Base-by-base conservation (phyloP, 2,113 vertebrate genomes). In the Stomatorhinus ivindoensis region DNA sequence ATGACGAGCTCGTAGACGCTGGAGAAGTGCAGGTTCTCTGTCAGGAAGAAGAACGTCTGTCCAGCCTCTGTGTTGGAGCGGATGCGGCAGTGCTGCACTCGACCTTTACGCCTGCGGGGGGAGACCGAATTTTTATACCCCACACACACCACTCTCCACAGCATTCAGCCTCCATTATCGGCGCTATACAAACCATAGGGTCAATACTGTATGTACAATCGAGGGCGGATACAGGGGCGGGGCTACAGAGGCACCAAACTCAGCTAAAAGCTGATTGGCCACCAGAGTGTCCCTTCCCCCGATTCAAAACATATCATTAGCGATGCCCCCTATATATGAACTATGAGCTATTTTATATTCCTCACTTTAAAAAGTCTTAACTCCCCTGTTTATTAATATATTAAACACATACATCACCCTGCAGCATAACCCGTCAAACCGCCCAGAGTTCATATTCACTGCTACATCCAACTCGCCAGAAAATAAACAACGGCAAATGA, bases 1-100 rank as follows among this genome's bases (percentile, higher is more conserved):
- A 97, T 96, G 90, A 99, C 95, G 89, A 99, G 96, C 9, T 94
- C 92, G 6, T 96, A 98, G 91, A 99, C 95, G 91, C 94, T 98
- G 93, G 94, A 93, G 90, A 99, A 99, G 91, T 94, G 96, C 88
- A 99, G 94, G 94, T 98, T 97, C 65, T 98, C 96, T 0, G 98
- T 98, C 94, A 99, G 95, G 94, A 94, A 99, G 94, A 96, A 99
- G 92, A 95, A 96, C 1, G 93, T 91, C 89, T 90, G 31, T 0
- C 94, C 95, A 0, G 93, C 97, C 1, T 98, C 97, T 0, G 92
- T 65, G 13, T 88, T 91, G 0, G 98, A 98, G 88, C 97, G 97
- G 85, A 99, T 98, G 1, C 96, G 96, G 89, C 98, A 99, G 94
- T 99, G 98, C 94, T 99, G 98, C 88, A 99, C 98, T 65, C 97